Evolutionary conservation across 2,797 vertebrate species (phyloP), one percentile per base, ranked within the genome.

Genomic region (Fratercula arctica): DNA sequence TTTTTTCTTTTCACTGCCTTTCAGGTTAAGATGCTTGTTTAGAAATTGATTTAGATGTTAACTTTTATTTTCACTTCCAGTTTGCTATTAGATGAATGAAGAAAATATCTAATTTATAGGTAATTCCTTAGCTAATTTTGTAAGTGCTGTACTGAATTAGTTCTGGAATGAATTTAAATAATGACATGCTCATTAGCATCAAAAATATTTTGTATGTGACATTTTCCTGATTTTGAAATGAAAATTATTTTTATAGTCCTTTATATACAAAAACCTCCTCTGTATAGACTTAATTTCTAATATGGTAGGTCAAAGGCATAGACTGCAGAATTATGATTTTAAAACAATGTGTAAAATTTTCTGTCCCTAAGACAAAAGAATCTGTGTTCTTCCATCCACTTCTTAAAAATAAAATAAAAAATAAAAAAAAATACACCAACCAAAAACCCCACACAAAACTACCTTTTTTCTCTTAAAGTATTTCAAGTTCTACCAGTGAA

Each of bases 51-150:
- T 46, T 93, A 90, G 87, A 72, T 74, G 35, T 76, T 95, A 90
- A 85, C 80, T 94, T 88, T 25, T 87, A 74, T 90, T 96, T 92
- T 95, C 39, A 53, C 48, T 94, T 93, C 41, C 83, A 91, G 87
- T 95, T 95, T 93, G 74, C 87, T 90, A 84, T 95, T 95, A 97
- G 56, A 59, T 92, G 81, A 90, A 86, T 96, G 85, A 95, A 95
- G 85, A 96, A 84, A 94, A 82, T 95, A 80, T 13, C 69, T 92
- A 88, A 91, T 51, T 66, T 88, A 64, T 93, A 95, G 92, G 73
- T 93, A 93, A 90, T 89, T 92, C 64, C 31, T 69, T 77, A 90
- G 73, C 50, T 93, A 72, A 90, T 73, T 88, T 87, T 73, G 16
- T 68, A 88, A 85, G 28, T 91, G n/a, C 45, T 81, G 23, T 80